A percentile compares a stretch with the other conserved stretches of the same genome.
Evolutionary conservation across 2,797 vertebrate genomes (phyloP).

Genomic region (Rhinichthys osculus): DNA sequence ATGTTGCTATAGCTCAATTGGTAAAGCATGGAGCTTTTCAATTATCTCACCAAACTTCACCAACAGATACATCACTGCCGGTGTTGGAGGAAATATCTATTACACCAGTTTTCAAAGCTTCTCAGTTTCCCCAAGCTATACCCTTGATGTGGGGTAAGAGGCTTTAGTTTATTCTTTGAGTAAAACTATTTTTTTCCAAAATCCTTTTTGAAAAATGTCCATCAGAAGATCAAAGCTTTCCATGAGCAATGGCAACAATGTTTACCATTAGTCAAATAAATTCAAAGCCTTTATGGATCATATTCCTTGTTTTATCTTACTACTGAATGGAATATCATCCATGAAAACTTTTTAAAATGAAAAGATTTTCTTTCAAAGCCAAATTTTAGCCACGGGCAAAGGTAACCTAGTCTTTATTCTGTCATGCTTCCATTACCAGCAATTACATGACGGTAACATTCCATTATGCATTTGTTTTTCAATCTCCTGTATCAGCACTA

Average conservation of each 20-base stretch:
- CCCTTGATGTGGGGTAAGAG: constrained; percentile 37
- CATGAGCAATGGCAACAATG: not conserved
- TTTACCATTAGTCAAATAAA: constrained; percentile 10
- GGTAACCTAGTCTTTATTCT: constrained; percentile 38
- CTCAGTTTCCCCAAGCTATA: constrained; percentile 5
- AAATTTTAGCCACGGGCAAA: constrained; percentile 11
- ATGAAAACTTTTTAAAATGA: constrained; percentile 10
- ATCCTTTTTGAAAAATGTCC: not conserved
- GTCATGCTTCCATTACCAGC: constrained; percentile 45
- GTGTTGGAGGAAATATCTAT: constrained; percentile 26
- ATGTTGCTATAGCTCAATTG: not conserved
- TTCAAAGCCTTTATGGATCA: constrained; percentile 24
- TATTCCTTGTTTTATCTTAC: constrained; percentile 23
- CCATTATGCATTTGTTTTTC: constrained; percentile 50
- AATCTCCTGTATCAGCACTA: constrained; percentile 34
- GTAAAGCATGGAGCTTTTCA: not conserved
- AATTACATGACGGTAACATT: constrained; percentile 56
- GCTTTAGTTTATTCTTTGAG: constrained; percentile 20
- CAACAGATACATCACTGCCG: constrained; percentile 15
- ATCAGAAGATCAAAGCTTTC: constrained; percentile 41
- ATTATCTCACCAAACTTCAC: not conserved
- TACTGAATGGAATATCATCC: constrained; percentile 14
- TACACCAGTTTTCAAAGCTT: constrained; percentile 24
- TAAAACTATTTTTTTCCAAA: not conserved
- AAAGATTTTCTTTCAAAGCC: constrained; percentile 35